Base-by-base conservation (phyloP, 2,113 vertebrate species). In the Entelurus aequoreus region DNA sequence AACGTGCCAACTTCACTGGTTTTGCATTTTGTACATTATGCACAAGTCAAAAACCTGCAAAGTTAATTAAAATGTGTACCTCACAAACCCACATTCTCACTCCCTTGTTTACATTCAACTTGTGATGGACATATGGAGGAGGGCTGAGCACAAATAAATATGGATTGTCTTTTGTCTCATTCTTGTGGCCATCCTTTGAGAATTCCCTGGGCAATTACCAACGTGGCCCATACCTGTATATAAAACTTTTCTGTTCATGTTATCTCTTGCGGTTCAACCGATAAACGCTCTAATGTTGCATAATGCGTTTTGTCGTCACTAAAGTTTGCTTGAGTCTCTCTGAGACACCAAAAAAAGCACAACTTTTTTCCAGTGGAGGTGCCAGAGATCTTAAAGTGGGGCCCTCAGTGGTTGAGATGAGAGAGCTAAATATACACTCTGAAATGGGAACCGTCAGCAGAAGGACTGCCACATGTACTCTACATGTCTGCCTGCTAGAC, bases 331-430 rank as follows among this genome's bases (percentile, higher is more conserved):
- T 52, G 54, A 38, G 36, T 19, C 11, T 19, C 54, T 44, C 11
- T 57, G 38, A 56, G n/a, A 57, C 36, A 57, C 9, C 11, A 55
- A 40, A 40, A 12, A 42, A 56, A 42, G n/a, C 38, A 57, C 54
- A 57, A 56, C 8, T 38, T 42, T n/a, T 42, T 57, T 57, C 54
- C 38, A 42, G n/a, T 44, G n/a, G 19, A 57, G 54, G 38, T 44
- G 54, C 54, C 54, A 44, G 10, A 42, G 54, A 57, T 57, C 16
- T 5, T 19, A 40, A 15, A 19, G 38, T 12, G 54, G 54, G 42
- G 40, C 40, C 40, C 10, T 42, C 40, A 42, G 40, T 42, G 40
- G 8, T 42, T 12, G 55, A 57, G 16, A 44, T 44, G 55, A 44
- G 16, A 56, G 15, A 12, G 14, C n/a, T 44, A 57, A 57, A 57